Evolutionary conservation across 2,888 invertebrate genomes (phyloP).

Genomic region (Seira sanloemensis): DNA sequence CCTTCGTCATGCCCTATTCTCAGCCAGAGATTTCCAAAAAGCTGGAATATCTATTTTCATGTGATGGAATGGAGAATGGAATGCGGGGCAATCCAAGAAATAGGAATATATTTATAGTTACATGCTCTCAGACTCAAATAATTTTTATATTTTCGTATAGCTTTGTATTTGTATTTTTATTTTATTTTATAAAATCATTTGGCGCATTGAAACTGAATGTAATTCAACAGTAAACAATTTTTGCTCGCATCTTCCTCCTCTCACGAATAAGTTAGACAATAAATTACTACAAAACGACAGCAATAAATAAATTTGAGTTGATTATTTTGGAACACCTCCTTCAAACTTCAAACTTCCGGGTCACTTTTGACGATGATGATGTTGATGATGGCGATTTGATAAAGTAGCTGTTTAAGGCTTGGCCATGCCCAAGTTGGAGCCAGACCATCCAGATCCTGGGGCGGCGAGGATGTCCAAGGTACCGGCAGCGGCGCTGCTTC

Average conservation of each 20-base stretch:
- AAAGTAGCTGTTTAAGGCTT: background rate
- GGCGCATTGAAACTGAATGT: background rate
- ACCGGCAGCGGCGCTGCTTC: conserved; percentile 36
- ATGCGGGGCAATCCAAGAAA: background rate
- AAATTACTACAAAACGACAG: background rate
- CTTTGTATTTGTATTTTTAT: background rate
- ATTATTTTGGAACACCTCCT: no score
- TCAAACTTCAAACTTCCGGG: no score
- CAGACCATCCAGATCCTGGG: background rate
- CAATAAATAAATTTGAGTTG: background rate
- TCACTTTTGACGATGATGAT: no score
- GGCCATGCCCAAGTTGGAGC: no score
- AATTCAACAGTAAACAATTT: no score
- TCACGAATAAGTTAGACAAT: background rate
- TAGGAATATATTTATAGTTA: background rate
- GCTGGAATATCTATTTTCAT: no score
- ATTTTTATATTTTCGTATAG: background rate
- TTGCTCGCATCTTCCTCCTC: background rate
- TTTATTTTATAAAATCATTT: background rate
- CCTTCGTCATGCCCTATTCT: background rate
- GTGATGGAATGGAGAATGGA: background rate
- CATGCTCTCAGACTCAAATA: background rate
- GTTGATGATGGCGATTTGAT: no score
- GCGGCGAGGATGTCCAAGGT: conserved; percentile 1
- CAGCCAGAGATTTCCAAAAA: background rate